phyloP scores from a whole-genome alignment of 2,888 invertebrate genomes.

The Hoplodrina blanda region DNA sequence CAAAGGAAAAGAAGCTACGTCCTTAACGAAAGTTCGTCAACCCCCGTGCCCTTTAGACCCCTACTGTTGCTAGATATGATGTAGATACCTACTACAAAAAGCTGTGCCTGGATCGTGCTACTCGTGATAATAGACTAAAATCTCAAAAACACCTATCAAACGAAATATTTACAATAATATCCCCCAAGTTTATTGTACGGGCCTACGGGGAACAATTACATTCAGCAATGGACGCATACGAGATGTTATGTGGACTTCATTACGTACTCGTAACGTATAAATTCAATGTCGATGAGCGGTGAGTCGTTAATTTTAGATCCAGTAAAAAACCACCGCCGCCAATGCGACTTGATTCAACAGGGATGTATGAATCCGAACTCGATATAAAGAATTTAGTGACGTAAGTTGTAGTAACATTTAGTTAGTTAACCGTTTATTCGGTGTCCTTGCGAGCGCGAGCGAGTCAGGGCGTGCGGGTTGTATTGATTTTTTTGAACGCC shows the following conservation, averaged over 20 bases:
- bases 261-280: slow-evolving; percentile 14
- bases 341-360: slow-evolving; percentile 12
- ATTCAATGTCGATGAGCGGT: slow-evolving; percentile 4
- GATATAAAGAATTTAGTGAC: slow-evolving; percentile 57
- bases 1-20: background rate
- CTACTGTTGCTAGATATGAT: slow-evolving; percentile 2
- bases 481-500: slow-evolving; percentile 85
- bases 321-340: background rate
- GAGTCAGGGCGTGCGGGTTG: slow-evolving; percentile 75
- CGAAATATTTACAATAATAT: slow-evolving; percentile 13
- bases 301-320: slow-evolving; percentile 14
- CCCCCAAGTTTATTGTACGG: slow-evolving; percentile 9
- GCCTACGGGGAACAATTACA: slow-evolving; percentile 18
- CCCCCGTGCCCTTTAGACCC: background rate
- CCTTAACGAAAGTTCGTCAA: slow-evolving; percentile 16
- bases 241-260: slow-evolving; percentile 24
- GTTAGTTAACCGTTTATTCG: slow-evolving; percentile 71
- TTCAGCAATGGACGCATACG: slow-evolving; percentile 8
- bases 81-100: slow-evolving; percentile 9
- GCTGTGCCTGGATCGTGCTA: background rate
- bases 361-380: slow-evolving; percentile 38
- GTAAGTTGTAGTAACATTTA: slow-evolving; percentile 70
- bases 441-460: slow-evolving; percentile 78
- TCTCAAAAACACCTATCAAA: slow-evolving; percentile 7
- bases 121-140: slow-evolving; percentile 5